These are phyloP conservation scores for Pogona vitticeps DNA, from an alignment of 2,113 vertebrate genomes.

Conservation along the genomic window DNA sequence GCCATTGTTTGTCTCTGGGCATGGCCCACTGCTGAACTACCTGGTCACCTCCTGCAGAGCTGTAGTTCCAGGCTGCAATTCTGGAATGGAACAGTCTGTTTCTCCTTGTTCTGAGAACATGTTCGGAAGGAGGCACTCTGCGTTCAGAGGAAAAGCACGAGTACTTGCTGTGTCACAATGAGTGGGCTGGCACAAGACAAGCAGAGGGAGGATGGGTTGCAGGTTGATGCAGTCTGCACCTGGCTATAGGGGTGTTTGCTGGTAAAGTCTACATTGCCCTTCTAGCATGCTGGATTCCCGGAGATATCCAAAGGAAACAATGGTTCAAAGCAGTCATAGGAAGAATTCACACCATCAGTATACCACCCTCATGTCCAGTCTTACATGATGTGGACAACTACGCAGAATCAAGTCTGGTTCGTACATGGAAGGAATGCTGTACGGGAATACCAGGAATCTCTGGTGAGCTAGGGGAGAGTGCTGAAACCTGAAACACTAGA, in stretches of 20 bases:
- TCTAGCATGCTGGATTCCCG: not conserved
- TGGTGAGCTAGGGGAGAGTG: too few relatives aligned
- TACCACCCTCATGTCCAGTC: too few relatives aligned
- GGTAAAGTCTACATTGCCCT: not conserved
- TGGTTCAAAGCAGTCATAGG: not conserved
- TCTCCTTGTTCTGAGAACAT: constrained; percentile 23
- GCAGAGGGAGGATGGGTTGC: not conserved
- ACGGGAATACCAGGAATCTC: too few relatives aligned
- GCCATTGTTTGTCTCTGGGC: not conserved
- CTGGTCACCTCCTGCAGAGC: not conserved
- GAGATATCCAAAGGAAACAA: not conserved
- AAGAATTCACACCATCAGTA: not conserved
- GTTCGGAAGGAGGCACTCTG: constrained; percentile 5
- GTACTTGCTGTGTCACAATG: constrained; percentile 7
- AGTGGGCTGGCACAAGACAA: not conserved
- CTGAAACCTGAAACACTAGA: too few relatives aligned
- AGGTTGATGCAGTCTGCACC: not conserved
- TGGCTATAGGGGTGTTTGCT: not conserved
- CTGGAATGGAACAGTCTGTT: constrained; percentile 33
- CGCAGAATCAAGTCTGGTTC: too few relatives aligned
- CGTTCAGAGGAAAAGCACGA: not conserved
- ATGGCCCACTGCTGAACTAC: not conserved
- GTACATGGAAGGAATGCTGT: too few relatives aligned
- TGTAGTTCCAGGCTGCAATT: not conserved
- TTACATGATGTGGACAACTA: too few relatives aligned